Conservation (phyloP, 1,140 invertebrate species). For the Parasteatoda tepidariorum region DNA sequence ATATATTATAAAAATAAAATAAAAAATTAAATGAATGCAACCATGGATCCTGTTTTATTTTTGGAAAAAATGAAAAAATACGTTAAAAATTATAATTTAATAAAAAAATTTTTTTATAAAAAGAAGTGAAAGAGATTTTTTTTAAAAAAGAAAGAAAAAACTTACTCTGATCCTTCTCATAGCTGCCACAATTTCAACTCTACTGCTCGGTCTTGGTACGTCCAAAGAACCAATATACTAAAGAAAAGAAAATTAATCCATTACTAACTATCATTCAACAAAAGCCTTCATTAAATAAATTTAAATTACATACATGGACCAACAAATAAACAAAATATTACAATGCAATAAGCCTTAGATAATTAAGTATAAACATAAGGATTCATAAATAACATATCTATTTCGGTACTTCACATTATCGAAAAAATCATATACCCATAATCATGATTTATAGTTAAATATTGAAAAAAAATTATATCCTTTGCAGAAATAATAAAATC, state of each 20-base stretch:
- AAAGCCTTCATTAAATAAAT: too few relatives aligned
- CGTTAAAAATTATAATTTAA: background rate
- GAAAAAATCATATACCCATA: too few relatives aligned
- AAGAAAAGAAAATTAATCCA: slow-evolving; percentile 71
- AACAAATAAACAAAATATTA: background rate
- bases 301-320: background rate
- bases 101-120: slow-evolving; percentile 3
- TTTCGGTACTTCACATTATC: too few relatives aligned
- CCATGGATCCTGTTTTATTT: too few relatives aligned
- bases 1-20: too few relatives aligned
- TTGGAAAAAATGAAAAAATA: slow-evolving; percentile 31
- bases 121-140: background rate
- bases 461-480: too few relatives aligned
- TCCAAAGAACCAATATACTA: slow-evolving; percentile 98
- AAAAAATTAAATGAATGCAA: too few relatives aligned
- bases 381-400: too few relatives aligned
- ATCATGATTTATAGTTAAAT: too few relatives aligned
- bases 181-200: slow-evolving; percentile 97
- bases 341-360: too few relatives aligned
- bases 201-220: slow-evolving; percentile 92
- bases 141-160: background rate
- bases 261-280: background rate
- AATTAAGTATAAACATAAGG: too few relatives aligned
- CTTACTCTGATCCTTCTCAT: slow-evolving; percentile 95
- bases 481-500: too few relatives aligned